Percentiles rank a stretch among this genome's conserved stretches.
Evolutionary conservation across 2,888 invertebrate species (phyloP).

Genomic region (Autographa gamma): DNA sequence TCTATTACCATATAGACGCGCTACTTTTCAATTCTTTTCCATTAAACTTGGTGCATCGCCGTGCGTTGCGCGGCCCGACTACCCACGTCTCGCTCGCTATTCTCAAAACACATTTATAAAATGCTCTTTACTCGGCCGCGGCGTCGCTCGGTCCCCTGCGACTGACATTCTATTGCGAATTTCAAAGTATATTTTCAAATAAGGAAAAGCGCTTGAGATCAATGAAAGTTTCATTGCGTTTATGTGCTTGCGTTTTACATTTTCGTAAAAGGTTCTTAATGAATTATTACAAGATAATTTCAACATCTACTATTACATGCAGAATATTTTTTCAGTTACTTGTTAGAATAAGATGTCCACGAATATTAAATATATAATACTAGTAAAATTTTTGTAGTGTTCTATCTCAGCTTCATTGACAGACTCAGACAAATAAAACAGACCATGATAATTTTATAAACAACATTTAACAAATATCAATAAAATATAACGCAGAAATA

Average conservation of each 20-base stretch:
- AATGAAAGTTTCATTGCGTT: constrained; percentile 77
- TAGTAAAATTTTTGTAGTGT: too few species aligned
- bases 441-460: not conserved
- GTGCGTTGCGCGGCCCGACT: constrained; percentile 80
- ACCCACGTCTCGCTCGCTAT: constrained; percentile 76
- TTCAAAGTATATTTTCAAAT: constrained; percentile 82
- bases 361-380: too few species aligned
- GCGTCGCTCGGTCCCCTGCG: constrained; percentile 77
- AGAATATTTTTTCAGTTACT: too few species aligned
- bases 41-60: constrained; percentile 88
- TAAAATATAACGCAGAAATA: constrained; percentile 26
- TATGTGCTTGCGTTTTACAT: constrained; percentile 66
- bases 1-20: constrained; percentile 89
- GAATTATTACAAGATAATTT: not conserved
- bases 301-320: too few species aligned
- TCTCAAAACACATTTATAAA: constrained; percentile 88
- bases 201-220: constrained; percentile 78
- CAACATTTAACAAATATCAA: constrained; percentile 29
- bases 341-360: too few species aligned
- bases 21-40: constrained; percentile 89
- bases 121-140: constrained; percentile 85
- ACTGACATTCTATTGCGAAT: constrained; percentile 86
- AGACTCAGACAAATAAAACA: not conserved
- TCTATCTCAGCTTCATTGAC: too few species aligned
- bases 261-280: constrained; percentile 51